These are phyloP conservation scores for Hyperoplus immaculatus DNA, from an alignment of 2,797 vertebrate genomes.

Conservation along the genomic window DNA sequence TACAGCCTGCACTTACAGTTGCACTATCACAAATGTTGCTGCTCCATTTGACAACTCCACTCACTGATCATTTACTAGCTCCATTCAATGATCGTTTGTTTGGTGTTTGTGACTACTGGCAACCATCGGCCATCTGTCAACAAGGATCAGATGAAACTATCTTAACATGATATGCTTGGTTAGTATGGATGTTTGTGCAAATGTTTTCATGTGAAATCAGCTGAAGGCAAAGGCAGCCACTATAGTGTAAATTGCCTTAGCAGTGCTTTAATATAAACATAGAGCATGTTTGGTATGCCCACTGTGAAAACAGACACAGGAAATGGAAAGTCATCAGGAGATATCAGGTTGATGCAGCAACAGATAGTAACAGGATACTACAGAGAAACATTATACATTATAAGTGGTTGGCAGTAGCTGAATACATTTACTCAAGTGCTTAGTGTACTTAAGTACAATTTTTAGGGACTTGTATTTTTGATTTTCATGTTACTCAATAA, in stretches of 20 bases:
- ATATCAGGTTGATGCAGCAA: not conserved
- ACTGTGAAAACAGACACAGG: no score
- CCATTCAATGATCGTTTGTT: no score
- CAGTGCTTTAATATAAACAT: no score
- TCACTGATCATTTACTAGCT: no score
- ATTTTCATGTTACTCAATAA: no score
- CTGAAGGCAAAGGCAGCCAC: not conserved
- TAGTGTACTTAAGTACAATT: not conserved
- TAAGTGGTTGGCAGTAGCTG: no score
- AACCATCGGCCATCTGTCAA: constrained; percentile 20
- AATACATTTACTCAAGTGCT: not conserved
- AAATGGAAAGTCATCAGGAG: not conserved
- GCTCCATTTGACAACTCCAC: not conserved
- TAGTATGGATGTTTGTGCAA: no score
- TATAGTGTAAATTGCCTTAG: no score
- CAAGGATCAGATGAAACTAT: not conserved
- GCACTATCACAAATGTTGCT: not conserved
- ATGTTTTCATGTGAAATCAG: not conserved
- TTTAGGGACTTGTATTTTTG: not conserved
- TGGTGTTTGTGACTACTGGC: no score
- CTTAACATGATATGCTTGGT: no score
- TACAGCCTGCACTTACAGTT: not conserved
- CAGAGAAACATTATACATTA: not conserved
- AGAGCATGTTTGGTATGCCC: not conserved
- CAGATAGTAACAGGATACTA: not conserved